phyloP scores from a whole-genome alignment of 2,888 invertebrate species.

The Coelogynopora nodosa region DNA sequence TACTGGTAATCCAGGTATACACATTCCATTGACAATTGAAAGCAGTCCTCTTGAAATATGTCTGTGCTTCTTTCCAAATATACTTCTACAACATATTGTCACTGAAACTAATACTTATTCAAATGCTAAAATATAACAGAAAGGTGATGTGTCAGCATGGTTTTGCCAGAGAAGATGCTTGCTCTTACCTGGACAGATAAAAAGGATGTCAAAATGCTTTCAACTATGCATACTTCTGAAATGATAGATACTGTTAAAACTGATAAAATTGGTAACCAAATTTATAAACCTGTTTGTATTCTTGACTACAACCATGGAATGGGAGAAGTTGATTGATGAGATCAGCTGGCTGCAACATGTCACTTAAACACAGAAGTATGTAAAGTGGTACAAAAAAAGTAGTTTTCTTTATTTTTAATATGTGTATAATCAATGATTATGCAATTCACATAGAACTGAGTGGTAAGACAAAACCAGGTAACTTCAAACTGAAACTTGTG shows the following conservation, averaged over 20 bases:
- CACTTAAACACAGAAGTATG: background rate
- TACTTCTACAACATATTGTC: background rate
- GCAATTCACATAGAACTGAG: background rate
- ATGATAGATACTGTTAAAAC: background rate
- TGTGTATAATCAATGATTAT: background rate
- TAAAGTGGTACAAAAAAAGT: constrained; percentile 18
- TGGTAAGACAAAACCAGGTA: background rate
- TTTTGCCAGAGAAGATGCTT: background rate
- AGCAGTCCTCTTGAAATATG: background rate
- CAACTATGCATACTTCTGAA: background rate
- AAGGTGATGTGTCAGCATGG: too few relatives aligned
- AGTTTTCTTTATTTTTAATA: background rate
- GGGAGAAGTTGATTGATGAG: constrained; percentile 4
- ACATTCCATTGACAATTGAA: too few relatives aligned
- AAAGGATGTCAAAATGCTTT: constrained; percentile 15
- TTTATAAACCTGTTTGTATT: constrained; percentile 16
- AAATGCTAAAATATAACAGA: background rate
- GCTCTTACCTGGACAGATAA: constrained; percentile 3
- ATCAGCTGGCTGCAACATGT: constrained; percentile 26
- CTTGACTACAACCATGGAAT: constrained; percentile 27
- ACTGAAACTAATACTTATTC: background rate
- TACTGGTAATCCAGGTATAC: background rate
- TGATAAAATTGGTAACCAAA: background rate
- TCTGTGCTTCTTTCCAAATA: background rate
- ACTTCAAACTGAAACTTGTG: constrained; percentile 22